Evolutionary conservation across 2,888 invertebrate species (phyloP), one percentile per base, ranked within the genome.

Genomic region (Gasteruption jaculator): DNA sequence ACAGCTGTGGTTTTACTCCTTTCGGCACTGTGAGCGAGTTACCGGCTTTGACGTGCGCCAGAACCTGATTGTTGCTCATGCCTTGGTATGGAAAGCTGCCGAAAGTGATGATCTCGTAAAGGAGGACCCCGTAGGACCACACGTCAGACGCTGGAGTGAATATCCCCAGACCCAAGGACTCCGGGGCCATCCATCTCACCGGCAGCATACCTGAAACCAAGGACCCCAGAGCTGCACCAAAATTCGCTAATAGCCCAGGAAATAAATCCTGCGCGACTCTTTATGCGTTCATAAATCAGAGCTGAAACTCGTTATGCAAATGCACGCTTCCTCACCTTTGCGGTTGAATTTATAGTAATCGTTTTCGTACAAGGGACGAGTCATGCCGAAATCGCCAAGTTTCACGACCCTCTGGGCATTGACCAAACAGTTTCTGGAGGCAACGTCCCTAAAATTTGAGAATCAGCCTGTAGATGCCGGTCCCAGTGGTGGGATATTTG

Each of bases 111-210:
- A 93, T 87, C 72, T 90, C 88, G 65, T 86, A 93, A 2, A 93
- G 75, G 15, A 92, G 74, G 27, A 93, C 86, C 4, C 91, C 93
- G 64, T 83, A 91, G 22, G 90, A 85, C 92, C 92, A 94, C 11
- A 93, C 83, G 71, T 94, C 93, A 0, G 91, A 89, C 24, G 85
- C 82, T 14, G 88, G 80, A 1, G 90, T 88, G 69, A 91, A 93
- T 39, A 89, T 77, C 8, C 92, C 92, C 16, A 86, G 75, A 3
- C 80, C 82, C 11, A 93, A 73, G 53, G 87, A 86, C 72, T 93
- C 93, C 0, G 92, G 92, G 1, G 92, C 84, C 92, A 93, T 92
- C 92, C 93, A 93, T 46, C 91, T 77, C 6, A 92, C 90, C 0
- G 91, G 91, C 52, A 91, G 72, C 84, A 89, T 85, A 16, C 79